These are phyloP conservation scores for Graphium colonna DNA, from an alignment of 2,888 invertebrate species.

Conservation along the genomic window DNA sequence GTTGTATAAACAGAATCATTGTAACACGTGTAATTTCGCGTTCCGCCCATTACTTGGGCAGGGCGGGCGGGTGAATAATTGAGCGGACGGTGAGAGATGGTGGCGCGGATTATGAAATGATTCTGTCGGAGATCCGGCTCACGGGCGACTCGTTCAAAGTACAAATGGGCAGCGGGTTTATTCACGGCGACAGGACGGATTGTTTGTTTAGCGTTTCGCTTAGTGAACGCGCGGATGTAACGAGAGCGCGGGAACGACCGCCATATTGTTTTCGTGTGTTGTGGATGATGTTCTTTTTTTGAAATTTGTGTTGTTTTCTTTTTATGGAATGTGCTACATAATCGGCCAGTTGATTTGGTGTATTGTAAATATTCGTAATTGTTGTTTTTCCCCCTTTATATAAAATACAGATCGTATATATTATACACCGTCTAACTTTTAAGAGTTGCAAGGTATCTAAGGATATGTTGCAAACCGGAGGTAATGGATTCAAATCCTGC, in stretches of 20 bases:
- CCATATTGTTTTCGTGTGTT: constrained; percentile 6
- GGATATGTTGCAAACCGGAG: too few relatives aligned
- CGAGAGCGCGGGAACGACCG: constrained; percentile 14
- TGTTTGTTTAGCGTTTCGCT: constrained; percentile 30
- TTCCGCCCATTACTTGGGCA: constrained; percentile 68
- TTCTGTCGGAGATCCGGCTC: constrained; percentile 49
- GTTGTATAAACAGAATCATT: constrained; percentile 65
- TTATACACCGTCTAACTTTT: too few relatives aligned
- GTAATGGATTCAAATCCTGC: too few relatives aligned
- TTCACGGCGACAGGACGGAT: constrained; percentile 25
- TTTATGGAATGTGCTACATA: background rate
- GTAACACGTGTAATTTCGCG: constrained; percentile 72
- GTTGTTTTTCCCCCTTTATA: too few relatives aligned
- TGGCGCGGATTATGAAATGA: constrained; percentile 71
- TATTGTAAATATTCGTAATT: too few relatives aligned
- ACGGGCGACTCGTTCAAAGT: constrained; percentile 32
- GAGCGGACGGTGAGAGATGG: constrained; percentile 64
- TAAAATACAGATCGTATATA: too few relatives aligned
- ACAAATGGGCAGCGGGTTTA: constrained; percentile 45
- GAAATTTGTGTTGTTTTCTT: constrained; percentile 4
- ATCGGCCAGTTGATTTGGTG: too few relatives aligned
- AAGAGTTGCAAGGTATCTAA: too few relatives aligned
- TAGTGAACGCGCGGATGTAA: constrained; percentile 21
- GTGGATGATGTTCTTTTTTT: background rate
- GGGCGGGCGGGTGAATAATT: constrained; percentile 62